Evolutionary conservation across 1,140 invertebrate genomes (phyloP).

Genomic region (Papilio polytes): DNA sequence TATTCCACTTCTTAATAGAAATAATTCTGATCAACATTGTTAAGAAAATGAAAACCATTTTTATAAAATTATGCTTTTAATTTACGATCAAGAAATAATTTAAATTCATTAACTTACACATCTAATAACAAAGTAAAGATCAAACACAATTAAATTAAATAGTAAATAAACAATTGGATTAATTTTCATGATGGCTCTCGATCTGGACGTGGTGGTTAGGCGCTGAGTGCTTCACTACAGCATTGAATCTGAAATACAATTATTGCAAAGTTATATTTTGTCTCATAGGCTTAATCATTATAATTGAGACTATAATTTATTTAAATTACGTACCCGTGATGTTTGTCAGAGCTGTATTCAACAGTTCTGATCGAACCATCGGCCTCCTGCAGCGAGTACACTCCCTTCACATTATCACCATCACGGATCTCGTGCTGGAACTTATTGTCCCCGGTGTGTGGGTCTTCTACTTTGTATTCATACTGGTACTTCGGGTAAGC

Average conservation of each 20-base stretch:
- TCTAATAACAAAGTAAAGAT: constrained; percentile 48
- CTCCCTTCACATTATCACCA: constrained; percentile 85
- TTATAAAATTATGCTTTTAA: constrained; percentile 29
- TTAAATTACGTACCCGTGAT: constrained; percentile 65
- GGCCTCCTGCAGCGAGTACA: constrained; percentile 84
- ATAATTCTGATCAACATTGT: background rate
- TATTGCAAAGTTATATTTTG: background rate
- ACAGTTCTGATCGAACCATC: constrained; percentile 85
- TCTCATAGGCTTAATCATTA: too few species aligned
- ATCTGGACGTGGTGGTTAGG: constrained; percentile 72
- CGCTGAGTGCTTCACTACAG: constrained; percentile 73
- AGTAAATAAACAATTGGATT: constrained; percentile 43
- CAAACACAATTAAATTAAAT: constrained; percentile 20
- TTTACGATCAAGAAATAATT: constrained; percentile 42
- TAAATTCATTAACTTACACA: constrained; percentile 49
- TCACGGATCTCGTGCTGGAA: constrained; percentile 85
- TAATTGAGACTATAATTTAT: too few species aligned
- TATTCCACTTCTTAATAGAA: background rate
- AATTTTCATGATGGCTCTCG: constrained; percentile 74
- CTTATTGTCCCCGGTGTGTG: constrained; percentile 86
- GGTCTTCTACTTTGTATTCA: constrained; percentile 86
- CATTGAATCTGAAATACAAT: constrained; percentile 69
- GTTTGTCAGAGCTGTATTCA: constrained; percentile 84
- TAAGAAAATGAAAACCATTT: background rate
- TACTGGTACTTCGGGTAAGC: constrained; percentile 86